These are phyloP conservation scores for Tillus elongatus DNA, from an alignment of 2,888 invertebrate genomes.

Conservation along the genomic window DNA sequence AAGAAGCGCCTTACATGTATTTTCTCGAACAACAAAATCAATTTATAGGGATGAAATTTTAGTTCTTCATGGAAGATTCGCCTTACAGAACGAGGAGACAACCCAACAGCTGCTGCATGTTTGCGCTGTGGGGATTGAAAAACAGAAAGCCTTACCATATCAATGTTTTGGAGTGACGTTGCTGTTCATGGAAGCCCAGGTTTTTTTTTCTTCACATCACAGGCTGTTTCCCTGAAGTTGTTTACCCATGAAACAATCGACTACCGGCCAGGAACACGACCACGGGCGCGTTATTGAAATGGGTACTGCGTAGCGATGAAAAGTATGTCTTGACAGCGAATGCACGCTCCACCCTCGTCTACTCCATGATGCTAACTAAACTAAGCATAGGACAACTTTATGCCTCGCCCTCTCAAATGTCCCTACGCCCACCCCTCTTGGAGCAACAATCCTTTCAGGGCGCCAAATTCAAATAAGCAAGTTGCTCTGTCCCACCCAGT, in stretches of 20 bases:
- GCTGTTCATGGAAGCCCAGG: constrained; percentile 4
- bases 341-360: no score
- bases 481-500: not conserved
- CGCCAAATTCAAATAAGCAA: constrained; percentile 3
- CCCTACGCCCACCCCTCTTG: constrained; percentile 2
- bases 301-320: no score
- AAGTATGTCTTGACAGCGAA: no score
- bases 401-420: no score
- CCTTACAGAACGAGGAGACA: no score
- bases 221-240: not conserved
- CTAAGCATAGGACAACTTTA: no score
- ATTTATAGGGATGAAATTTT: no score
- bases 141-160: constrained; percentile 1
- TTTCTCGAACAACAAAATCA: no score
- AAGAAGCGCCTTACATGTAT: no score
- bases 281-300: no score
- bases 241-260: constrained; percentile 9
- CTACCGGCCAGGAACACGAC: constrained; percentile 8
- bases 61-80: no score
- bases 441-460: constrained; percentile 2
- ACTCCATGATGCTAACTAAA: no score
- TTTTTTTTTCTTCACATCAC: not conserved
- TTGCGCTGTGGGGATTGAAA: not conserved
- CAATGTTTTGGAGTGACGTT: not conserved
- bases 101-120: not conserved